Evolutionary conservation across 2,888 invertebrate species (phyloP).

Genomic region (Agapostemon virescens): DNA sequence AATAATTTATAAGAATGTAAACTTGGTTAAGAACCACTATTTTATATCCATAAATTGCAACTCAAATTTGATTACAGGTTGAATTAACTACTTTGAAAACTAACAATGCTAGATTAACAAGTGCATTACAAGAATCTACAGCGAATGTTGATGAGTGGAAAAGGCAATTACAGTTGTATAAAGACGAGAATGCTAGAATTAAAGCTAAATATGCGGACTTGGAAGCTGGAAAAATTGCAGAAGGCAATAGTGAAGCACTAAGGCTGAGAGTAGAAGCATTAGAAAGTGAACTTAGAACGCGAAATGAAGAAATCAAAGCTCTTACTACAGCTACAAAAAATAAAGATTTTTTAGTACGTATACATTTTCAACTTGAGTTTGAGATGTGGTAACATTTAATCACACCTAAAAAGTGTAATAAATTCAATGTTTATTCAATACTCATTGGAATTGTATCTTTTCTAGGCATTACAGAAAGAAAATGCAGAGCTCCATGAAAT

Average conservation of each 20-base stretch:
- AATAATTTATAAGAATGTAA: neutral
- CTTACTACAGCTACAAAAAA: slow-evolving; percentile 81
- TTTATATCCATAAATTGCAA: neutral
- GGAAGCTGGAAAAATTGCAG: slow-evolving; percentile 84
- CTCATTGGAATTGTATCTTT: slow-evolving; percentile 48
- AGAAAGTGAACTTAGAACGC: slow-evolving; percentile 90
- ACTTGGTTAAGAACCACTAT: neutral
- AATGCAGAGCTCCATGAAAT: slow-evolving; percentile 86
- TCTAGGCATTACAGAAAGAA: slow-evolving; percentile 84
- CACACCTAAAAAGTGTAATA: neutral
- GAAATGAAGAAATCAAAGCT: slow-evolving; percentile 90
- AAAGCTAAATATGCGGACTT: slow-evolving; percentile 87
- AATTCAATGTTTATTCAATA: neutral
- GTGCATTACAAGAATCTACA: slow-evolving; percentile 96
- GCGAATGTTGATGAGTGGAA: slow-evolving; percentile 99
- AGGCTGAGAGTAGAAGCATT: slow-evolving; percentile 91
- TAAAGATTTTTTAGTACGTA: slow-evolving; percentile 77
- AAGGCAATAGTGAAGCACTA: slow-evolving; percentile 82
- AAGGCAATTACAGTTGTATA: slow-evolving; percentile 94
- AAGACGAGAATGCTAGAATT: slow-evolving; percentile 93
- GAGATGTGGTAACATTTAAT: neutral
- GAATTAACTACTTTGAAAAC: slow-evolving; percentile 97
- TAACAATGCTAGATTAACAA: slow-evolving; percentile 96
- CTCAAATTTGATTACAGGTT: slow-evolving; percentile 80
- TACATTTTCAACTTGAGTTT: neutral